These are phyloP conservation scores for Agrotis clavis DNA, from an alignment of 2,888 invertebrate species.

Conservation along the genomic window DNA sequence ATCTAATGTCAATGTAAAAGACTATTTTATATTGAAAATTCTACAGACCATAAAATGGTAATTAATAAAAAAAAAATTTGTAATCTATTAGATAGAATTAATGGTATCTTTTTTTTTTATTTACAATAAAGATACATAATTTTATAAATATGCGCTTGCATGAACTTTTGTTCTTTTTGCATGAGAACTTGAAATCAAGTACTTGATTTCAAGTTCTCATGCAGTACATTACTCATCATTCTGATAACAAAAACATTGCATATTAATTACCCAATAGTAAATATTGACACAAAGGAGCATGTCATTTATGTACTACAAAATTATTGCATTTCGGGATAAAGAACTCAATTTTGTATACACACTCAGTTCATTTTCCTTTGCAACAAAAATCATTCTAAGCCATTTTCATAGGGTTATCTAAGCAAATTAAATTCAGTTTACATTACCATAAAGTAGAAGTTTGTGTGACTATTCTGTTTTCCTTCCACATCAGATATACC, in stretches of 20 bases:
- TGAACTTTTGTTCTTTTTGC: neutral
- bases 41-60: too few species aligned
- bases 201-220: too few species aligned
- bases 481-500: neutral
- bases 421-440: constrained; percentile 4
- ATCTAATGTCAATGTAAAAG: neutral
- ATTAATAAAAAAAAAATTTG: too few species aligned
- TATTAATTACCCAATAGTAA: constrained; percentile 34
- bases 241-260: constrained; percentile 33
- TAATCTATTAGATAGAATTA: too few species aligned
- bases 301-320: neutral
- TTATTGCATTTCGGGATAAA: neutral
- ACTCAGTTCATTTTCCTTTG: constrained; percentile 12
- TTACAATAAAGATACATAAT: neutral
- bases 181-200: constrained; percentile 6
- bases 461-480: constrained; percentile 13
- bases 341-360: neutral
- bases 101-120: neutral
- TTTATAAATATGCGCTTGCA: neutral
- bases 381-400: neutral
- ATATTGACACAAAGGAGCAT: constrained; percentile 16
- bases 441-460: neutral
- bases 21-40: neutral
- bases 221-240: constrained; percentile 32
- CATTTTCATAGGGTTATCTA: neutral